Evolutionary conservation across 2,113 vertebrate genomes (phyloP).

Genomic region (Calyptomena viridis): DNA sequence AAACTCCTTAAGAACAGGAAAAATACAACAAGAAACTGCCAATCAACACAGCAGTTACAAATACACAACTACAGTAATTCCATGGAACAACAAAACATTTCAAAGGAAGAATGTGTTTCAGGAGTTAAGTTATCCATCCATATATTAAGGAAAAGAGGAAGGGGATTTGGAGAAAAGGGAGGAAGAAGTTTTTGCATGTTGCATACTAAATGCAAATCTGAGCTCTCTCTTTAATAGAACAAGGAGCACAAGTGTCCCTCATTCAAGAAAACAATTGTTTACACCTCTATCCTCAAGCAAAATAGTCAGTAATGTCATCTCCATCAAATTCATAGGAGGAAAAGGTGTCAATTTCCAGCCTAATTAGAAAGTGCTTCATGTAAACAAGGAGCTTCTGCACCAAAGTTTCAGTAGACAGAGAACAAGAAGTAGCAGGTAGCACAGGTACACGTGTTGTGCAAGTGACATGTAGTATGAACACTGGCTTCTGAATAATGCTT

Average conservation of each 20-base stretch:
- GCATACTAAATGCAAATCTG: slow-evolving; percentile 4
- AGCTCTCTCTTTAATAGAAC: slow-evolving; percentile 3
- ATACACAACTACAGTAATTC: slow-evolving; percentile 30
- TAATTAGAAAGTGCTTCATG: slow-evolving; percentile 54
- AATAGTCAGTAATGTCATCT: slow-evolving; percentile 14
- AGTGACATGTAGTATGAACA: not conserved
- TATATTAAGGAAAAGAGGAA: not conserved
- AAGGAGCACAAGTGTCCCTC: slow-evolving; percentile 31
- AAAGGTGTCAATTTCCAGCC: slow-evolving; percentile 12
- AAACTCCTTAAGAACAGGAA: slow-evolving; percentile 49
- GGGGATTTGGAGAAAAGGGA: not conserved
- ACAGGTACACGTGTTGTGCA: accelerated
- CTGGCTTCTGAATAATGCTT: not conserved
- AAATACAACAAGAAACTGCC: slow-evolving; percentile 36
- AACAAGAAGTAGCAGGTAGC: not conserved
- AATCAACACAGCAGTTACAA: slow-evolving; percentile 26
- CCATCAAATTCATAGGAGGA: not conserved
- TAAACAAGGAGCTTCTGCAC: slow-evolving; percentile 57
- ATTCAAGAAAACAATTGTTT: not conserved
- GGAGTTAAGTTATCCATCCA: slow-evolving; percentile 36
- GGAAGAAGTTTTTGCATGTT: slow-evolving; percentile 22
- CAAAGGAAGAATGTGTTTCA: slow-evolving; percentile 24
- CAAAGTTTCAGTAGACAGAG: slow-evolving; percentile 15
- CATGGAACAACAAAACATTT: slow-evolving; percentile 18
- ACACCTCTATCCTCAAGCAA: slow-evolving; percentile 1